phyloP scores from a whole-genome alignment of 2,888 invertebrate species.

The Ophion obscuratus region DNA sequence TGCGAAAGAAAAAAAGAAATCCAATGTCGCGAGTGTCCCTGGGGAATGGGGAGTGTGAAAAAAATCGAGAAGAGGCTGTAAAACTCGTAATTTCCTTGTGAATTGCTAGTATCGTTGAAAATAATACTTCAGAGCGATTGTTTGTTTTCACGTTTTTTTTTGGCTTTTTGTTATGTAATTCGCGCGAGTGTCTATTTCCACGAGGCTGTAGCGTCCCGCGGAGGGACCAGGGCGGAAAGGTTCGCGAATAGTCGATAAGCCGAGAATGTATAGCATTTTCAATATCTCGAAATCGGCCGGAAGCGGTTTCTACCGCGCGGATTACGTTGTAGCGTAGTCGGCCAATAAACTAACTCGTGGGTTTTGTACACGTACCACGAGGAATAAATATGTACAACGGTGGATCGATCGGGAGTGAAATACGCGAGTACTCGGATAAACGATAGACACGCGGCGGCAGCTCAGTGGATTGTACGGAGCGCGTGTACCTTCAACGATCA shows the following conservation, averaged over 20 bases:
- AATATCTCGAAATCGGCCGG: constrained; percentile 68
- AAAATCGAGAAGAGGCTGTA: neutral
- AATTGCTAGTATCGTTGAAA: neutral
- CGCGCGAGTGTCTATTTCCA: neutral
- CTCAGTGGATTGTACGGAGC: constrained; percentile 13
- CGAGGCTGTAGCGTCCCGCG: neutral
- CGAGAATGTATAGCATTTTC: constrained; percentile 70
- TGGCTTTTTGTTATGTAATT: neutral
- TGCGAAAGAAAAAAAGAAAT: neutral
- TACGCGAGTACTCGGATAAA: neutral
- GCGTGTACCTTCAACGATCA: neutral
- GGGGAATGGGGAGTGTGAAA: neutral
- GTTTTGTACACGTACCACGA: neutral
- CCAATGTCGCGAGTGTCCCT: neutral
- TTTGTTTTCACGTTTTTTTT: neutral
- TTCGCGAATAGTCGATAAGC: neutral
- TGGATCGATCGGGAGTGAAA: constrained; percentile 7
- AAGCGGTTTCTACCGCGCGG: constrained; percentile 73
- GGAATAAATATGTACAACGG: constrained; percentile 3
- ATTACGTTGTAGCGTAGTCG: constrained; percentile 59
- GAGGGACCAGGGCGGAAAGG: neutral
- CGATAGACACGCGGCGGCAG: neutral
- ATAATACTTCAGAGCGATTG: neutral
- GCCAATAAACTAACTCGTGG: neutral
- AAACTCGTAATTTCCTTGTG: neutral